phyloP scores from a whole-genome alignment of 2,888 invertebrate genomes.

The Hirtodrosophila trivittata region DNA sequence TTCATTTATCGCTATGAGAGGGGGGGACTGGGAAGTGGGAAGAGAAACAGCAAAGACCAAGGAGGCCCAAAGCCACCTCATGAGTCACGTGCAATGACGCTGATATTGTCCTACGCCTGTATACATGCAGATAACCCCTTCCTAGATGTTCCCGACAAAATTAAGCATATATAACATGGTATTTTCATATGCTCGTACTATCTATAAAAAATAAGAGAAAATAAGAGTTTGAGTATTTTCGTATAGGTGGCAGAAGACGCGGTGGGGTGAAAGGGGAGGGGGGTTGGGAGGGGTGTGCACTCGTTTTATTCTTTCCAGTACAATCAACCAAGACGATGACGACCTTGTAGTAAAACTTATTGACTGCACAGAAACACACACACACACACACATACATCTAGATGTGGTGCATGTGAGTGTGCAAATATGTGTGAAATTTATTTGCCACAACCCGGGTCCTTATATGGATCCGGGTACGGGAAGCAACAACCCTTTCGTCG shows the following conservation, averaged over 20 bases:
- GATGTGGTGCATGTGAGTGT: slow-evolving; percentile 49
- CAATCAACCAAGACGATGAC: slow-evolving; percentile 68
- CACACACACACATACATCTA: not conserved
- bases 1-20: not conserved
- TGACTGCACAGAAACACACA: slow-evolving; percentile 46
- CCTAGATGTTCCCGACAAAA: slow-evolving; percentile 26
- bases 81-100: slow-evolving; percentile 61
- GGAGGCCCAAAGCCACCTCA: slow-evolving; percentile 1
- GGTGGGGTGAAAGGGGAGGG: not conserved
- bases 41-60: not conserved
- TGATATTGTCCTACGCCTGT: slow-evolving; percentile 52
- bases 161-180: slow-evolving; percentile 52
- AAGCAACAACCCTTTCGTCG: slow-evolving; percentile 54
- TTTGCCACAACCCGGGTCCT: slow-evolving; percentile 53
- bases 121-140: slow-evolving; percentile 57
- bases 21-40: too few relatives aligned
- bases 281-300: slow-evolving; percentile 15
- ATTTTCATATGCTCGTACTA: slow-evolving; percentile 42
- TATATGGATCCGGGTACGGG: slow-evolving; percentile 13
- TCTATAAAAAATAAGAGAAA: not conserved
- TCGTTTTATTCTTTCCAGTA: slow-evolving; percentile 56
- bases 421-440: slow-evolving; percentile 79
- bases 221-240: not conserved
- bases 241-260: too few relatives aligned
- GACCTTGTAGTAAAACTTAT: slow-evolving; percentile 71